Evolutionary conservation across 2,888 invertebrate genomes (phyloP), one percentile per base, ranked within the genome.

Genomic region (Cylloceria caligata): DNA sequence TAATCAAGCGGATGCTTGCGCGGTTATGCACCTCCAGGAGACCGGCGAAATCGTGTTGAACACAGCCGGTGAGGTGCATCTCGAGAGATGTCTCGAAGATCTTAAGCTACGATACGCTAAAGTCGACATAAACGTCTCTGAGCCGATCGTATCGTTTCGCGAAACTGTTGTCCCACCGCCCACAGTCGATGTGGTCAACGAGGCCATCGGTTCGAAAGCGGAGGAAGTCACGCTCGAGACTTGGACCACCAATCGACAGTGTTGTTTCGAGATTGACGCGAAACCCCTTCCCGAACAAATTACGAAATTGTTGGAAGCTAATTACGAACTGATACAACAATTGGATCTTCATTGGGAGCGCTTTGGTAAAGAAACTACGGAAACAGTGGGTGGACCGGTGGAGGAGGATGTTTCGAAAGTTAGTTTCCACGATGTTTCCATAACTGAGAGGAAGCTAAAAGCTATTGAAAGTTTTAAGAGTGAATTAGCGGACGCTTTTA

Each of bases 31-130:
- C 0, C 94, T 99, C 16, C 98, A 99, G 92, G 97, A 98, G 90
- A 98, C 97, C 0, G 99, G 99, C 0, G 99, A 99, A 91, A 96
- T 98, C 90, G 97, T 99, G 0, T 94, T 99, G 36, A 95, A 98
- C 1, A 99, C 99, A 0, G 97, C 99, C 1, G 99, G 99, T 0
- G 99, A 99, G 93, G 97, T 99, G 1, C 99, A 99, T 93, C 94
- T 99, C 71, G 97, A 99, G 91, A 96, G 98, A 90, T 99, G 99
- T 93, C 94, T 99, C 4, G 97, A 97, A 90, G 99, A 99, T 93
- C 94, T 99, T 71, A 96, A 95, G 94, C 94, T 94, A 79, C 95
- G 95, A 85, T 98, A 97, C 93, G 97, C 97, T 0, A 96, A 96
- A 91, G 95, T 98, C 80, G 96, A 97, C 67, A 94, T 99, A n/a